phyloP scores from a whole-genome alignment of 2,113 vertebrate species.

The Condylura cristata region DNA sequence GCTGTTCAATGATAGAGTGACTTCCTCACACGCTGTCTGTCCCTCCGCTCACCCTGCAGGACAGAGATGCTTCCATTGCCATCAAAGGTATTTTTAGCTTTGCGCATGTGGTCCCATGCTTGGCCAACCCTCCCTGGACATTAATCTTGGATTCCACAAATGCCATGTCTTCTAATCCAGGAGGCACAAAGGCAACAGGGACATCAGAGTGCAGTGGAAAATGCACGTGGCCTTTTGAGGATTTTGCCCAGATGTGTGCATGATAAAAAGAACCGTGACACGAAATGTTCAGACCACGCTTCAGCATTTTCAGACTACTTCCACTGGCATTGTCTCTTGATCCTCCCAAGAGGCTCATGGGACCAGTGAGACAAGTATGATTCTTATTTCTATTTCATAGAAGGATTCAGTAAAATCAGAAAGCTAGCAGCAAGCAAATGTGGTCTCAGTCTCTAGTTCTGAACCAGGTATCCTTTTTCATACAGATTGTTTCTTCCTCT shows the following conservation, averaged over 20 bases:
- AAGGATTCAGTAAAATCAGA: neutral
- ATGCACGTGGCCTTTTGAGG: conserved; percentile 64
- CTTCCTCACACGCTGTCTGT: neutral
- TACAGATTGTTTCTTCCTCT: neutral
- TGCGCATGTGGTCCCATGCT: conserved; percentile 68
- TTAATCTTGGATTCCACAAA: conserved; percentile 73
- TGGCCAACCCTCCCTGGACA: conserved; percentile 79
- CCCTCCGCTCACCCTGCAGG: neutral
- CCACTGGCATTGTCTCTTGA: neutral
- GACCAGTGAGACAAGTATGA: neutral
- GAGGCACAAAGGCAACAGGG: conserved; percentile 50
- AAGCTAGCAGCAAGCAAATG: neutral
- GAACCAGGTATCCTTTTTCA: neutral
- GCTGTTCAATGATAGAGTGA: neutral
- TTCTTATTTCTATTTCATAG: neutral
- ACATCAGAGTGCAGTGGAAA: conserved; percentile 66
- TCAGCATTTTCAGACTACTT: neutral
- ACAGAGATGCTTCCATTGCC: conserved; percentile 62
- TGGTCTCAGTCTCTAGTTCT: neutral
- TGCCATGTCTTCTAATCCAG: conserved; percentile 63
- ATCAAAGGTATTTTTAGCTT: conserved; percentile 79
- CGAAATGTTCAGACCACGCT: conserved; percentile 2
- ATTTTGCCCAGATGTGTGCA: conserved; percentile 6
- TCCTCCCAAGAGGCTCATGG: neutral
- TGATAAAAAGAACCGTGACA: conserved; percentile 50